These are phyloP conservation scores for Harpalus rufipes DNA, from an alignment of 2,888 invertebrate genomes.

Conservation along the genomic window DNA sequence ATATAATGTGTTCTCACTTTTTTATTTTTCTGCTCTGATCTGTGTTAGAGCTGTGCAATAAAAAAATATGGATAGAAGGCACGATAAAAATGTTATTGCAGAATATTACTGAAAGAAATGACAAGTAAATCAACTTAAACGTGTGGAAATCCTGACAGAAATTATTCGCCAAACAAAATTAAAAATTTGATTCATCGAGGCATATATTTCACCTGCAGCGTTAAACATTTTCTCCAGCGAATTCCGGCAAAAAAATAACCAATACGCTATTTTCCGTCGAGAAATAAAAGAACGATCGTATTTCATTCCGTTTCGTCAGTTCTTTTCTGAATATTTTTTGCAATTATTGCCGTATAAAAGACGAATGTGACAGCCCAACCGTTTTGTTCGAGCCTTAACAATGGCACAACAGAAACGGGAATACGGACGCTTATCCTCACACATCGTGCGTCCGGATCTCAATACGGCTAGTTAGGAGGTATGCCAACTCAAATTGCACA, in stretches of 20 bases:
- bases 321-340: conserved; percentile 60
- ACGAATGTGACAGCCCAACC: conserved; percentile 61
- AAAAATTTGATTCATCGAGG: conserved; percentile 26
- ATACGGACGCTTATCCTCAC: conserved; percentile 37
- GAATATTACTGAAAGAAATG: not conserved
- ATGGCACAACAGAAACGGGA: conserved; percentile 20
- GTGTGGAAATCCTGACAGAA: conserved; percentile 8
- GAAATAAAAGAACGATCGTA: conserved; percentile 52
- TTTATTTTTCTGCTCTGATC: too few relatives aligned
- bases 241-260: conserved; percentile 37
- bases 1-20: too few relatives aligned
- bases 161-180: conserved; percentile 16
- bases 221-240: conserved; percentile 31
- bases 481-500: conserved; percentile 22
- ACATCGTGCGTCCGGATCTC: conserved; percentile 21
- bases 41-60: too few relatives aligned
- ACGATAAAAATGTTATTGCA: not conserved
- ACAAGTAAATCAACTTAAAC: conserved; percentile 4
- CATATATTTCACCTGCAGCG: conserved; percentile 46
- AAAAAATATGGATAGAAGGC: not conserved
- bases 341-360: conserved; percentile 60
- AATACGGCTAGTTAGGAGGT: conserved; percentile 30
- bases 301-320: conserved; percentile 57
- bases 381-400: conserved; percentile 46
- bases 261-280: conserved; percentile 47